Percentiles rank a stretch among this genome's conserved stretches.
phyloP scores from a whole-genome alignment of 2,888 invertebrate species.

The Amphipoea oculea region DNA sequence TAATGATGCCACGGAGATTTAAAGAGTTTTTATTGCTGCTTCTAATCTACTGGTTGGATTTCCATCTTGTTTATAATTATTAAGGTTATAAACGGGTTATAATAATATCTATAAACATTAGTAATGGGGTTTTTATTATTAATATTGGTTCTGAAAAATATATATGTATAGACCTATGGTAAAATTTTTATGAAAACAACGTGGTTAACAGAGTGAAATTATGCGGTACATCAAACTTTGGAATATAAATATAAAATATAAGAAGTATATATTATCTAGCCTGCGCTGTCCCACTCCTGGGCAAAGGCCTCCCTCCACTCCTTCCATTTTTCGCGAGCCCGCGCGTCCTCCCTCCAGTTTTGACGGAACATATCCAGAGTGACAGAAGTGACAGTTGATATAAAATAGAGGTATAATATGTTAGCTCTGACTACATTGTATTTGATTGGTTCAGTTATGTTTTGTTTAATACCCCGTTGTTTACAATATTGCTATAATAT shows the following conservation, averaged over 20 bases:
- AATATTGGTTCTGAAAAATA: background rate
- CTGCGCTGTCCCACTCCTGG: no score
- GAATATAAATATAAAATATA: background rate
- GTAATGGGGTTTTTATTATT: background rate
- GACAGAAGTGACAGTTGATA: background rate
- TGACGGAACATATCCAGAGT: no score
- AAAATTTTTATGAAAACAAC: background rate
- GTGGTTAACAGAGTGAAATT: background rate
- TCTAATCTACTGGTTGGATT: constrained; percentile 29
- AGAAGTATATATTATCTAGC: no score
- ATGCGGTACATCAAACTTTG: background rate
- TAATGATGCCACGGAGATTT: constrained; percentile 71
- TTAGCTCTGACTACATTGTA: constrained; percentile 10
- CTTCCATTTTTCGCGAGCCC: no score
- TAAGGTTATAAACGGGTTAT: background rate
- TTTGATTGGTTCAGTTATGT: background rate
- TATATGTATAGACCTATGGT: no score
- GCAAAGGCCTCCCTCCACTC: no score
- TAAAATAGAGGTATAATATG: constrained; percentile 6
- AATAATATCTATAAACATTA: background rate
- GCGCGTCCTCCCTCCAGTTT: no score
- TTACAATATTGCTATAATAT: constrained; percentile 63
- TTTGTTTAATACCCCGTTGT: constrained; percentile 45
- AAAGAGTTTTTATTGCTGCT: constrained; percentile 55
- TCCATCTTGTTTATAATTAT: constrained; percentile 21